These are phyloP conservation scores for Clostera curtula DNA, from an alignment of 2,888 invertebrate species.

Conservation along the genomic window DNA sequence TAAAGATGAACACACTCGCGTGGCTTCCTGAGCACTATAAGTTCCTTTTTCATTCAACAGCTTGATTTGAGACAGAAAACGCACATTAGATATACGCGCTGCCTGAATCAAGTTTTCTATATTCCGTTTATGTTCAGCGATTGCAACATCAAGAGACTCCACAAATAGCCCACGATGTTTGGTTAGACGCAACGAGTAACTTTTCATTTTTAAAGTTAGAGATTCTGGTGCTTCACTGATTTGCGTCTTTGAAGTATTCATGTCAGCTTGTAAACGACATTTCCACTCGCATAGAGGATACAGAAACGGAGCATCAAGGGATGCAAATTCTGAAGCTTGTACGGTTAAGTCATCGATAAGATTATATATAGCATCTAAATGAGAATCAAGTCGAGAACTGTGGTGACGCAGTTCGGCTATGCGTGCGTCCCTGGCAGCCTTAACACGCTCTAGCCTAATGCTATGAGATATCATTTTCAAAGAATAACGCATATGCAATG, in stretches of 20 bases:
- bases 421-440: conserved; percentile 36
- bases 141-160: conserved; percentile 36
- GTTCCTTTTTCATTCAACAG: conserved; percentile 47
- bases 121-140: conserved; percentile 30
- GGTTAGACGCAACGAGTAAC: conserved; percentile 42
- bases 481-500: conserved; percentile 44
- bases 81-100: conserved; percentile 50
- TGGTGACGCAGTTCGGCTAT: conserved; percentile 43
- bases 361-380: conserved; percentile 40
- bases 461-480: conserved; percentile 48
- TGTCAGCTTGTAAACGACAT: conserved; percentile 28
- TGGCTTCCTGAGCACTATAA: conserved; percentile 43
- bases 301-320: conserved; percentile 34
- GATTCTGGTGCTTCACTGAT: conserved; percentile 33
- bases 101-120: conserved; percentile 42
- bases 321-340: conserved; percentile 34
- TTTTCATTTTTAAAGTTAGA: conserved; percentile 45
- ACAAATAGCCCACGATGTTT: conserved; percentile 41
- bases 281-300: conserved; percentile 45
- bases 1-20: conserved; percentile 29
- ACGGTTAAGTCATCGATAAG: conserved; percentile 33
- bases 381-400: conserved; percentile 42
- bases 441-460: conserved; percentile 46
- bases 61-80: conserved; percentile 39
- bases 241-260: conserved; percentile 26